These are phyloP conservation scores for Phocoena sinus DNA, from an alignment of 2,113 vertebrate species.

Conservation along the genomic window DNA sequence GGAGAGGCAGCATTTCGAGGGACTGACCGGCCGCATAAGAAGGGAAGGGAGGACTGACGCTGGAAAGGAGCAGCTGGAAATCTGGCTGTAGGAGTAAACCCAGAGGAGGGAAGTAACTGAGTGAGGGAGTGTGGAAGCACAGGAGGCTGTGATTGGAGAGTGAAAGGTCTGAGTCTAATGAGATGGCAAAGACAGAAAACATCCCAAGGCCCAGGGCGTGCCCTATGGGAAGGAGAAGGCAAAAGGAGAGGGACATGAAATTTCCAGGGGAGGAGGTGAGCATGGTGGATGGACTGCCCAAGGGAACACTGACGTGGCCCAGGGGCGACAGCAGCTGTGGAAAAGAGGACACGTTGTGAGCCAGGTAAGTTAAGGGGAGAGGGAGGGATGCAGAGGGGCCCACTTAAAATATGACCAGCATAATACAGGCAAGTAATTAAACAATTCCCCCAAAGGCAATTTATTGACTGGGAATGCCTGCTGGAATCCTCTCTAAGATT, in stretches of 20 bases:
- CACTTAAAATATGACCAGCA: background rate
- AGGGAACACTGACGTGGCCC: background rate
- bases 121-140: background rate
- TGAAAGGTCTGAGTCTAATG: background rate
- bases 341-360: background rate
- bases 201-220: background rate
- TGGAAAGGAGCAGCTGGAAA: background rate
- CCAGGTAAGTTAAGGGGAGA: background rate
- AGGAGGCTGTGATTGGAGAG: background rate
- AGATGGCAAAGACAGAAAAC: background rate
- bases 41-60: background rate
- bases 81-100: background rate
- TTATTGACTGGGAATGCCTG: background rate
- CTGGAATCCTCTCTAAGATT: background rate
- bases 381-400: background rate
- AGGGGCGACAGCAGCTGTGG: background rate
- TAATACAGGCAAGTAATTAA: background rate
- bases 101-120: background rate
- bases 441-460: background rate
- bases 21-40: background rate
- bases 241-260: background rate
- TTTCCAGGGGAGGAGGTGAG: background rate
- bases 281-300: no score
- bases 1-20: background rate
- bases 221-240: background rate